Conservation (phyloP, 1,140 invertebrate genomes). For the Halyomorpha halys region DNA sequence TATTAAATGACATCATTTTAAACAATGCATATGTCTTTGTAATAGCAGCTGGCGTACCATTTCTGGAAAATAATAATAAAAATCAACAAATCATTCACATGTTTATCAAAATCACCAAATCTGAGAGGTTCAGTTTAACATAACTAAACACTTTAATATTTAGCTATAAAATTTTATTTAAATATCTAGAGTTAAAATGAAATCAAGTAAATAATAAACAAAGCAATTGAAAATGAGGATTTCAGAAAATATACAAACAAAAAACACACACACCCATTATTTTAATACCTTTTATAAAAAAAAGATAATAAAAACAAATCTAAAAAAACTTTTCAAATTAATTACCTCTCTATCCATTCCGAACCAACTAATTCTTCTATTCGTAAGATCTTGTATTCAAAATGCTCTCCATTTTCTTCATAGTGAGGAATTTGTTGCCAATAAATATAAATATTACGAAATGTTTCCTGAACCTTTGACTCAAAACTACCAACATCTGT, state of each 20-base stretch:
- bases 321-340: too few species aligned
- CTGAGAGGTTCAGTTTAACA: too few species aligned
- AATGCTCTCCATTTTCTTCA: conserved; percentile 48
- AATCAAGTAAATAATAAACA: too few species aligned
- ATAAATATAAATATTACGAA: conserved; percentile 50
- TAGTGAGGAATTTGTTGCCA: conserved; percentile 54
- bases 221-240: too few species aligned
- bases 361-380: conserved; percentile 36
- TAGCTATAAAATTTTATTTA: too few species aligned
- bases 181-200: too few species aligned
- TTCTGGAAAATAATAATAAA: conserved; percentile 31
- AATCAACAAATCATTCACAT: too few species aligned
- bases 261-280: too few species aligned
- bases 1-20: conserved; percentile 37
- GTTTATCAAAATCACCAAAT: too few species aligned
- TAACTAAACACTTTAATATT: too few species aligned
- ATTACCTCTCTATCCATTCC: conserved; percentile 1
- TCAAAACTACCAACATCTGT: conserved; percentile 55
- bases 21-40: conserved; percentile 45
- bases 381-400: conserved; percentile 37
- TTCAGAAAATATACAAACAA: too few species aligned
- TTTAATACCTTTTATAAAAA: too few species aligned
- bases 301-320: neutral
- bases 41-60: conserved; percentile 36
- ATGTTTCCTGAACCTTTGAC: conserved; percentile 38